These are phyloP conservation scores for Lagopus leucura DNA, from an alignment of 2,113 vertebrate species.

Conservation along the genomic window DNA sequence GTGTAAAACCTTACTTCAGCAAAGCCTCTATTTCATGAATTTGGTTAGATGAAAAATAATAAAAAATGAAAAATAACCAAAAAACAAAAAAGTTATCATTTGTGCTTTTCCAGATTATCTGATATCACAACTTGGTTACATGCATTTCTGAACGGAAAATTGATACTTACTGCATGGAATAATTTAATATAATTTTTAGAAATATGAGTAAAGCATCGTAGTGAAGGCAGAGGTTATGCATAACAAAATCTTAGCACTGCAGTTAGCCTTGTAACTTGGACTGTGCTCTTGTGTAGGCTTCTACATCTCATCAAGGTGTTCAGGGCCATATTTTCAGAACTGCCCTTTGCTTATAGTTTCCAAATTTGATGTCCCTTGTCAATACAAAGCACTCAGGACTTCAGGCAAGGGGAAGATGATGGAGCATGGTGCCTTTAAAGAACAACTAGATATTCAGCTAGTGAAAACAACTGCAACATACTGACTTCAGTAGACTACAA, in stretches of 20 bases:
- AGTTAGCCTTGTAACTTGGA: not conserved
- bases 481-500: not conserved
- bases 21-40: not conserved
- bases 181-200: not conserved
- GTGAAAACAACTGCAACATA: not conserved
- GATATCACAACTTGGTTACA: not conserved
- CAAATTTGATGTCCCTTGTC: not conserved
- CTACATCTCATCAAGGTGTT: not conserved
- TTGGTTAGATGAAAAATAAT: not conserved
- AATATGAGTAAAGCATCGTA: not conserved
- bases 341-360: not conserved
- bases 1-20: not conserved
- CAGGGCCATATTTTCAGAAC: not conserved
- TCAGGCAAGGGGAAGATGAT: not conserved
- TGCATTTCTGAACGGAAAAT: not conserved
- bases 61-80: not conserved
- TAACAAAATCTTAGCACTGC: not conserved
- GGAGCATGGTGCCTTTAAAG: not conserved
- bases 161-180: not conserved
- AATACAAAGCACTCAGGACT: not conserved
- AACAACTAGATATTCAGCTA: not conserved
- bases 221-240: not conserved
- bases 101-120: not conserved
- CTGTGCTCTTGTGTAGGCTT: accelerated
- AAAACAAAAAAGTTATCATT: not conserved